These are phyloP conservation scores for Crematogaster levior DNA, from an alignment of 2,888 invertebrate species.

Conservation along the genomic window DNA sequence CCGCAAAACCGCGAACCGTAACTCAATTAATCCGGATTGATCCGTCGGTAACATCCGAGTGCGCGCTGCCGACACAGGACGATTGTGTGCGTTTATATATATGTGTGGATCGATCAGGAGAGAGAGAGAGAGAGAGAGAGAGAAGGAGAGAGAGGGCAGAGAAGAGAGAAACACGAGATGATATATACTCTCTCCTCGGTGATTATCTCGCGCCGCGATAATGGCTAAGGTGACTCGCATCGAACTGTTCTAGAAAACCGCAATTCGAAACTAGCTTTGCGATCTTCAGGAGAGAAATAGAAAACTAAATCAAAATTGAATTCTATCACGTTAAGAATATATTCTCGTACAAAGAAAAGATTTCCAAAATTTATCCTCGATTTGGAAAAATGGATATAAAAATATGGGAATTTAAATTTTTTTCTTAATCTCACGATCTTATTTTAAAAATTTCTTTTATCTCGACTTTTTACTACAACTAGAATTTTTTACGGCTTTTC, in stretches of 20 bases:
- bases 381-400: not conserved
- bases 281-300: not conserved
- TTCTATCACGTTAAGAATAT: not conserved
- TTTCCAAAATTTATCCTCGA: not conserved
- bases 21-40: slow-evolving; percentile 85
- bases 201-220: slow-evolving; percentile 64
- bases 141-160: not conserved
- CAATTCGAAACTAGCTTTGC: not conserved
- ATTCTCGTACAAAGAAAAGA: not conserved
- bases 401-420: not conserved
- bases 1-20: slow-evolving; percentile 83
- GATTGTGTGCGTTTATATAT: not conserved
- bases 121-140: slow-evolving; percentile 2
- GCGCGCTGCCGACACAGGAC: slow-evolving; percentile 11
- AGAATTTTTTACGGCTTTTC: not conserved
- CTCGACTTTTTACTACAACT: not conserved
- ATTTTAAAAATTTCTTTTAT: too few species aligned
- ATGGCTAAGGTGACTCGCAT: slow-evolving; percentile 56
- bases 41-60: slow-evolving; percentile 69
- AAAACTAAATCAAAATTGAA: not conserved
- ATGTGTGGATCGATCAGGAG: slow-evolving; percentile 55
- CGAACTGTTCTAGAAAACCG: not conserved
- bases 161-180: not conserved
- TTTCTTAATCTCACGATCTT: not conserved
- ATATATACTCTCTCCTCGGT: slow-evolving; percentile 38